Conservation (phyloP, 2,113 vertebrate genomes). For the human region GRCh38 chr1:120335001-120335500, state of each 20-base stretch:
- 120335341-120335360: neutral
- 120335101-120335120: neutral
- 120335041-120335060: slow-evolving; percentile 7
- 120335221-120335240: neutral
- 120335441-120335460: neutral
- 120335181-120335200: neutral
- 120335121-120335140: neutral
- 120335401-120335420: neutral
- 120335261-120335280: slow-evolving; percentile 1
- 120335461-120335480: neutral
- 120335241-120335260: neutral
- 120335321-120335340: neutral
- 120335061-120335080: slow-evolving; percentile 23
- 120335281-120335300: neutral
- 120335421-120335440: neutral
- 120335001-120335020: neutral
- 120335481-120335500: neutral
- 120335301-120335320: neutral
- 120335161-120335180: neutral
- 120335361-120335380: slow-evolving; percentile 20
- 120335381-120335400: neutral
- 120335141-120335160: slow-evolving; percentile 13
- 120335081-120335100: neutral
- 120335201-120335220: neutral
- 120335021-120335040: neutral